These are phyloP conservation scores for Salvelinus sp. DNA, from an alignment of 2,113 vertebrate genomes.

Conservation along the genomic window DNA sequence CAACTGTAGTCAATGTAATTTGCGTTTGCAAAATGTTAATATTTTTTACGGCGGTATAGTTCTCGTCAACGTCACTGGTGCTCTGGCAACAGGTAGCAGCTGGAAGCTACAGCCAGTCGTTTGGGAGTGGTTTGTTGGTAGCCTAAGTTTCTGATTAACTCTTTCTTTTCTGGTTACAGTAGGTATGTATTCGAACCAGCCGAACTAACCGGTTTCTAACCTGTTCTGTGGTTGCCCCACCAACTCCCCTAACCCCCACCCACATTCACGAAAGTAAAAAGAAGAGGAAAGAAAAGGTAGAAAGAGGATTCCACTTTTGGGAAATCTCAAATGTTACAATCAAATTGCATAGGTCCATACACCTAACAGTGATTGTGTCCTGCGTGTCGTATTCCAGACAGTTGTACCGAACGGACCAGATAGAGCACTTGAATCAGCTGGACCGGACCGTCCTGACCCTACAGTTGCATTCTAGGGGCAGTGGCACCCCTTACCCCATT, in stretches of 20 bases:
- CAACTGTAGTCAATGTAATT: constrained; percentile 9
- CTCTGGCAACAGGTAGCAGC: constrained; percentile 39
- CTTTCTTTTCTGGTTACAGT: constrained; percentile 40
- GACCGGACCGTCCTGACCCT: background rate
- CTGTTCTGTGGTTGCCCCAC: constrained; percentile 33
- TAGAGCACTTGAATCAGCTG: background rate
- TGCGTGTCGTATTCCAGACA: background rate
- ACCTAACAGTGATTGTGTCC: constrained; percentile 5
- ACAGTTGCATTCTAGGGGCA: constrained; percentile 12
- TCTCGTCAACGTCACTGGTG: constrained; percentile 8
- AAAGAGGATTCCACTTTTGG: background rate
- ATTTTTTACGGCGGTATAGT: background rate
- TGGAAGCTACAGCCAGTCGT: constrained; percentile 59
- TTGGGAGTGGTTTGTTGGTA: constrained; percentile 66
- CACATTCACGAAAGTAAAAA: background rate
- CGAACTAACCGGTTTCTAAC: constrained; percentile 59
- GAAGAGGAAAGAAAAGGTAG: background rate
- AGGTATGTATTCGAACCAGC: background rate
- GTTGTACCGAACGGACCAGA: background rate
- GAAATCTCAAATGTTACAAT: background rate
- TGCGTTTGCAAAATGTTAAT: background rate
- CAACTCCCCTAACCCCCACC: too few relatives aligned
- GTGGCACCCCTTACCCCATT: constrained; percentile 35
- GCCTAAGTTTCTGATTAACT: constrained; percentile 53
- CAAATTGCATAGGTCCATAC: background rate